These are phyloP conservation scores for Endomychus coccineus DNA, from an alignment of 2,888 invertebrate species.

Conservation along the genomic window DNA sequence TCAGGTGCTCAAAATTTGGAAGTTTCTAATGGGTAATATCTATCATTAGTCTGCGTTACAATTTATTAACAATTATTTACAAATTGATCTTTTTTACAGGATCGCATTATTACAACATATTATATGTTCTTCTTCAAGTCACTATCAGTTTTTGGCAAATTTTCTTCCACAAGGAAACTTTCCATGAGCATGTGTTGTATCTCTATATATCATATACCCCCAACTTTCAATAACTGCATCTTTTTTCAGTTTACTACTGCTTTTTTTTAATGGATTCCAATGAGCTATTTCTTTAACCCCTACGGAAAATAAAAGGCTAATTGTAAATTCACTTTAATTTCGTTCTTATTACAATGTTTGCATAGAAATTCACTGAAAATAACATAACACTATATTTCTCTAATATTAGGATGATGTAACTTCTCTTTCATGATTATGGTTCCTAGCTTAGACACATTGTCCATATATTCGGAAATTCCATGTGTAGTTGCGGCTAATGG, in stretches of 20 bases:
- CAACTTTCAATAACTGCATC: slow-evolving; percentile 23
- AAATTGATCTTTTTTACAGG: too few relatives aligned
- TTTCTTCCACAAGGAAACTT: slow-evolving; percentile 15
- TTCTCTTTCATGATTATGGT: slow-evolving; percentile 54
- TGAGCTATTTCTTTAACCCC: slow-evolving; percentile 19
- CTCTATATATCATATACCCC: slow-evolving; percentile 32
- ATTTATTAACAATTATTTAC: too few relatives aligned
- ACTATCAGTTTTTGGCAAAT: too few relatives aligned
- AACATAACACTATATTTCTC: too few relatives aligned
- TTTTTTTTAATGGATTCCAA: slow-evolving; percentile 32
- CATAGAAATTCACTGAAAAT: too few relatives aligned
- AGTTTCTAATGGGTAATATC: too few relatives aligned
- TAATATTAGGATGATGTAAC: slow-evolving; percentile 39
- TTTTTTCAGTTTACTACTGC: slow-evolving; percentile 20
- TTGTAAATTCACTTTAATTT: slow-evolving; percentile 53
- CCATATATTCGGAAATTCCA: slow-evolving; percentile 55
- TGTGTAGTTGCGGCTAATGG: slow-evolving; percentile 22
- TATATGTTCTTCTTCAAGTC: too few relatives aligned
- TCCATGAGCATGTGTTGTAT: slow-evolving; percentile 28
- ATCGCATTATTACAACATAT: too few relatives aligned
- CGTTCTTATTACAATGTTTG: too few relatives aligned
- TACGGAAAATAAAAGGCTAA: slow-evolving; percentile 10
- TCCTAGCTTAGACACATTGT: slow-evolving; percentile 54
- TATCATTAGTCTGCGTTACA: too few relatives aligned
- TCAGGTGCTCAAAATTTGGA: too few relatives aligned